A percentile compares a stretch with the other conserved stretches of the same genome.
phyloP scores from a whole-genome alignment of 2,888 invertebrate genomes.

The Theodoxus fluviatilis region DNA sequence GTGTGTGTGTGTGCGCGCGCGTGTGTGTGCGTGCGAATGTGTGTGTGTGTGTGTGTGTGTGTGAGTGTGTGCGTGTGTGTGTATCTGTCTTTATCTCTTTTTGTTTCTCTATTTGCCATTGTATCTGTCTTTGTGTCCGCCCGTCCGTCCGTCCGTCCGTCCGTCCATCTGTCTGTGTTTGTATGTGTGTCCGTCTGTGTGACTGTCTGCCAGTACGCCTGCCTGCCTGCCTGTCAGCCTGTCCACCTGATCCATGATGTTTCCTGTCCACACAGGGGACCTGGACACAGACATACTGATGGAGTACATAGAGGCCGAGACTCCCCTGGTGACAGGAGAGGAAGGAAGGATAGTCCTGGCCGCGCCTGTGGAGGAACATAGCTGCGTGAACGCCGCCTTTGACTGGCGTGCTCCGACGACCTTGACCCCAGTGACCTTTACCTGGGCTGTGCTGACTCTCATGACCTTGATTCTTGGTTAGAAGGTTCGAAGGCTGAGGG shows the following conservation, averaged over 20 bases:
- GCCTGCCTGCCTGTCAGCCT: no score
- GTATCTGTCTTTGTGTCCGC: background rate
- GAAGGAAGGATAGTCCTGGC: conserved; percentile 50
- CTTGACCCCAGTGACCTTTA: no score
- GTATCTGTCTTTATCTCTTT: background rate
- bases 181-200: no score
- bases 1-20: background rate
- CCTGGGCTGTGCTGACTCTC: no score
- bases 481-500: no score
- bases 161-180: no score
- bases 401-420: no score
- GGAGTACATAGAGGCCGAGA: conserved; percentile 33
- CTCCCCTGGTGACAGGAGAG: conserved; percentile 35
- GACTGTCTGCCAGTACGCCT: background rate
- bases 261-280: conserved; percentile 36
- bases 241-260: background rate
- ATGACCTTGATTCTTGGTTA: no score
- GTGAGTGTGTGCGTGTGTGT: background rate
- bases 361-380: no score
- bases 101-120: background rate
- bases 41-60: background rate
- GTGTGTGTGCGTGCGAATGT: background rate
- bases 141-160: no score
- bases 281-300: conserved; percentile 42
- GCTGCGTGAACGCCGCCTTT: no score